phyloP scores from a whole-genome alignment of 2,888 invertebrate genomes.

The Diarsia dahlii region DNA sequence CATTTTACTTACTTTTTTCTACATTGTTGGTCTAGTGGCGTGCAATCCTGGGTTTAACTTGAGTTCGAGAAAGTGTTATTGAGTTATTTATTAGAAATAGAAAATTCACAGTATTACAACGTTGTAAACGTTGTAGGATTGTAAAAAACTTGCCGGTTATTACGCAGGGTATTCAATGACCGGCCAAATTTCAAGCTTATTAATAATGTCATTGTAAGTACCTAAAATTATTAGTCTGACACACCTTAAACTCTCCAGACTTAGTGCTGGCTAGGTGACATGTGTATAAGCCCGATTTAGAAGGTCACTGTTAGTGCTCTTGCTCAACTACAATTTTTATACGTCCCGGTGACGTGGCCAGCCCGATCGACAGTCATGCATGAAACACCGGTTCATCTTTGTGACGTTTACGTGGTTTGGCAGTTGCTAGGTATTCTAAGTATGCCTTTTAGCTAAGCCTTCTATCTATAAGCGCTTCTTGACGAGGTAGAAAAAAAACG shows the following conservation, averaged over 20 bases:
- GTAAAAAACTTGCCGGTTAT: not conserved
- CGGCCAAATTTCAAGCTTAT: too few species aligned
- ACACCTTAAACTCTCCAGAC: not conserved
- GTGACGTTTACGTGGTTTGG: not conserved
- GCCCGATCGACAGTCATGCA: not conserved
- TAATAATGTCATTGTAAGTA: not conserved
- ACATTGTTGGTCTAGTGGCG: constrained; percentile 1
- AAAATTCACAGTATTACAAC: too few species aligned
- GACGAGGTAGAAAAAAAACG: not conserved
- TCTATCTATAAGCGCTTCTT: not conserved
- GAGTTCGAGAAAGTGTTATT: not conserved
- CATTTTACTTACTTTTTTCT: constrained; percentile 35
- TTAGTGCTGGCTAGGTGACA: not conserved
- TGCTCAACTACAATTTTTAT: not conserved
- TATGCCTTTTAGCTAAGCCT: too few species aligned
- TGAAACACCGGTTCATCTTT: not conserved
- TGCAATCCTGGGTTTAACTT: not conserved
- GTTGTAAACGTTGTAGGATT: not conserved
- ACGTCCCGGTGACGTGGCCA: too few species aligned
- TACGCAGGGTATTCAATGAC: too few species aligned
- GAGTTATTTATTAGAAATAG: not conserved
- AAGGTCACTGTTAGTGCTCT: not conserved
- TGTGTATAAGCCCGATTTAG: not conserved
- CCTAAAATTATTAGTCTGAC: not conserved
- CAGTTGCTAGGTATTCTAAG: not conserved